These are phyloP conservation scores for Colistium nudipinnis DNA, from an alignment of 2,113 vertebrate genomes.

Conservation along the genomic window DNA sequence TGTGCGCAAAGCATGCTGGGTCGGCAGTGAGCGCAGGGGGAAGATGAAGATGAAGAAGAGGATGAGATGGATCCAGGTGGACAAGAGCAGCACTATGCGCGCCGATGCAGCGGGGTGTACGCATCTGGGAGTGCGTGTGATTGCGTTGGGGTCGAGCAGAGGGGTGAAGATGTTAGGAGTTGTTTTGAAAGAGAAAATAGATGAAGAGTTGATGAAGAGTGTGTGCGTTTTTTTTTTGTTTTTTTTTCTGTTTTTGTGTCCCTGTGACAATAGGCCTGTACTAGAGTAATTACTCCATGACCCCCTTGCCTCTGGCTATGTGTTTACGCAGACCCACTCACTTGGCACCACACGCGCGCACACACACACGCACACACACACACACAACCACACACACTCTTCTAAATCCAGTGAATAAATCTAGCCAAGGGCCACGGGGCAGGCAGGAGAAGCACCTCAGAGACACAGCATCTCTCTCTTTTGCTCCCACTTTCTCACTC, in stretches of 20 bases:
- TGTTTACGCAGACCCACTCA: constrained; percentile 42
- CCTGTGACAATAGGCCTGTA: constrained; percentile 44
- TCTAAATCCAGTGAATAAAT: constrained; percentile 68
- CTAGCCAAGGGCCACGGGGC: constrained; percentile 64
- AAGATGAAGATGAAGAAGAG: constrained; percentile 44
- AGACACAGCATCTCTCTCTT: constrained; percentile 59
- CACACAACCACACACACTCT: constrained; percentile 16
- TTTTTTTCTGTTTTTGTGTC: constrained; percentile 29
- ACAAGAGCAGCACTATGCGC: constrained; percentile 34
- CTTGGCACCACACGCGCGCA: constrained; percentile 30
- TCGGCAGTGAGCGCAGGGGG: constrained; percentile 41
- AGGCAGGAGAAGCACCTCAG: constrained; percentile 61
- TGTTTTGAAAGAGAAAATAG: constrained; percentile 28
- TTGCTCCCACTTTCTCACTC: constrained; percentile 42
- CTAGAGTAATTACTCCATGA: constrained; percentile 64
- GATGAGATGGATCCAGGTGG: constrained; percentile 60
- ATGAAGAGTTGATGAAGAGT: constrained; percentile 46
- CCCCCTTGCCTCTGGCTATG: constrained; percentile 55
- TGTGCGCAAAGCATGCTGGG: constrained; percentile 36
- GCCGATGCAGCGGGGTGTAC: constrained; percentile 41
- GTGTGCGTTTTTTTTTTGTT: constrained; percentile 13
- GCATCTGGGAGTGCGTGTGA: constrained; percentile 23
- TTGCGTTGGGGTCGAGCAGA: constrained; percentile 37
- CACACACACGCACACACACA: constrained; percentile 41
- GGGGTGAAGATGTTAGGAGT: constrained; percentile 26